Percentiles rank a stretch among this genome's conserved stretches.
Conservation (phyloP, 2,888 invertebrate genomes). For the Pomacea canaliculata region DNA sequence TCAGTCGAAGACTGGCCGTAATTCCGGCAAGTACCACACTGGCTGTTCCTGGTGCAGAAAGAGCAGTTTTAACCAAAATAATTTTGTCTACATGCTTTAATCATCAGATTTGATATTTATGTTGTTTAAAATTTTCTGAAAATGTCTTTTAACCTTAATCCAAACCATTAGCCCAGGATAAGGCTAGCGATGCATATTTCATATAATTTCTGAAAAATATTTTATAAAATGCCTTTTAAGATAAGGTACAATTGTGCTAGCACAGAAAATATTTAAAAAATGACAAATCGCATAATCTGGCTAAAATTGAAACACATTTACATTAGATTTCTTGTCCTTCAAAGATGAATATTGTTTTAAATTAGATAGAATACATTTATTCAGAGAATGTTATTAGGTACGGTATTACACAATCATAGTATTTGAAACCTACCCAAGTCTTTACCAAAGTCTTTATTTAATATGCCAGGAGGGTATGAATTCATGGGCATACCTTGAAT, state of each 20-base stretch:
- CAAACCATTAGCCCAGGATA: background rate
- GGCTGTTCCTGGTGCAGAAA: constrained; percentile 76
- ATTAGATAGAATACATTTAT: background rate
- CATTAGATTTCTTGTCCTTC: background rate
- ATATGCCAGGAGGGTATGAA: too few species aligned
- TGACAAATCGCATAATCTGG: background rate
- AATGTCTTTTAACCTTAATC: too few species aligned
- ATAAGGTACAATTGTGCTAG: background rate
- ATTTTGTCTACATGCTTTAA: too few species aligned
- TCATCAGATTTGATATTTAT: too few species aligned
- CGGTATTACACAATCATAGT: background rate
- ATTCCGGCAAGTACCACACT: constrained; percentile 95
- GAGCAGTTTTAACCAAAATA: background rate
- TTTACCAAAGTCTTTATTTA: too few species aligned
- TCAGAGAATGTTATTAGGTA: background rate
- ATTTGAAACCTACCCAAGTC: too few species aligned
- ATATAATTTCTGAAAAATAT: background rate
- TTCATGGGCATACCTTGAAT: constrained; percentile 81
- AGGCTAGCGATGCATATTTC: background rate
- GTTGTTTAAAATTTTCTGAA: too few species aligned
- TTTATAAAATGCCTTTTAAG: background rate
- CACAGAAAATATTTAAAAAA: background rate
- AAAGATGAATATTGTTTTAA: background rate
- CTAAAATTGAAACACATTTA: background rate
- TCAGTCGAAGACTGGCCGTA: constrained; percentile 86